These are phyloP conservation scores for Quadroppia sp. DNA, from an alignment of 2,888 invertebrate genomes.

Conservation along the genomic window DNA sequence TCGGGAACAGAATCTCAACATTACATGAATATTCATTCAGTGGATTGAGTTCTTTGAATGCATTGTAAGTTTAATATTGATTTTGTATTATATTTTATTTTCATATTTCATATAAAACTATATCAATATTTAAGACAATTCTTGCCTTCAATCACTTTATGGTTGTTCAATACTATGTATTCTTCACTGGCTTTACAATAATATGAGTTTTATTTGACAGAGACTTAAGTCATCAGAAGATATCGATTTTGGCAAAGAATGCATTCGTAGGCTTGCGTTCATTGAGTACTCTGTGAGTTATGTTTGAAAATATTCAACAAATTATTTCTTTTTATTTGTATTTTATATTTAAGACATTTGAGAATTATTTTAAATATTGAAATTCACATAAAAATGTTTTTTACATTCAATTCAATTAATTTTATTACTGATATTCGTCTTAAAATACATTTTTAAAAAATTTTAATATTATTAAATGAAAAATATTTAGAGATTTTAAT, in stretches of 20 bases:
- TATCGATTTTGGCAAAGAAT: constrained; percentile 50
- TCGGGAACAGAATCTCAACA: constrained; percentile 51
- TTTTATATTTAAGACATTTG: too few species aligned
- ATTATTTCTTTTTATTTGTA: neutral
- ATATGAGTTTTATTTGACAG: neutral
- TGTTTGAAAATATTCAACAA: constrained; percentile 50
- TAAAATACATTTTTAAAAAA: too few species aligned
- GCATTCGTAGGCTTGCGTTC: constrained; percentile 52
- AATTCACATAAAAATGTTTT: too few species aligned
- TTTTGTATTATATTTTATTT: neutral
- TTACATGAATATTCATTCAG: constrained; percentile 51
- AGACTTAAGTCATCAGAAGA: constrained; percentile 52
- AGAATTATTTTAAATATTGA: too few species aligned
- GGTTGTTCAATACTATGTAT: too few species aligned
- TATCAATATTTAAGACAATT: too few species aligned
- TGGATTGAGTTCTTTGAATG: constrained; percentile 50
- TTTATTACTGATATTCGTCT: too few species aligned
- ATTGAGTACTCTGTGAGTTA: constrained; percentile 52
- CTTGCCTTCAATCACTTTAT: too few species aligned
- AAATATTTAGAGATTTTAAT: too few species aligned
- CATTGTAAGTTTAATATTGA: constrained; percentile 53
- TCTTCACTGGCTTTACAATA: too few species aligned
- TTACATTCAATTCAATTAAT: too few species aligned
- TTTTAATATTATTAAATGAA: too few species aligned
- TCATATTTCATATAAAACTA: constrained; percentile 9